Evolutionary conservation across 2,797 vertebrate genomes (phyloP), one percentile per base, ranked within the genome.

Genomic region (Macropodus opercularis): DNA sequence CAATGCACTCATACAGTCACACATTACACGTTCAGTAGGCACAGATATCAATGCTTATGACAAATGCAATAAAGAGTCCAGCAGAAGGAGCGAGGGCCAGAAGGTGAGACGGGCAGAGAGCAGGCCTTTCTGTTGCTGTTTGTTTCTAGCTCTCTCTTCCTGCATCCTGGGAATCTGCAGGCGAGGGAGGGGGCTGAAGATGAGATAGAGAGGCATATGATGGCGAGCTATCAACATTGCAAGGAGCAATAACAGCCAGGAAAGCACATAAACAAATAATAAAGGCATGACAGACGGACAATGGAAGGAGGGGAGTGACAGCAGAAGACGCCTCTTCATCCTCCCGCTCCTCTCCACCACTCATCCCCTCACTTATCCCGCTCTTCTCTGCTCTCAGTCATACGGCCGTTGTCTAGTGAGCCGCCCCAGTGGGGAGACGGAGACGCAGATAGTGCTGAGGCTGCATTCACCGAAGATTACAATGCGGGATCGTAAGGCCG

Each of bases 391-490:
- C 69, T 72, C 57, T 67, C 52, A 72, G 73, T 62, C 69, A 59
- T 70, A 46, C 8, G 34, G 3, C 34, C 69, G 51, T 85, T 75
- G 77, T 79, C 84, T 84, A 50, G 79, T 48, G 55, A 75, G 73
- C 40, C 39, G 72, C 75, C 77, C 67, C 49, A 21, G 53, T 57
- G 35, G 77, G 77, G 70, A 65, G 80, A 70, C 62, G 48, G 50
- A 83, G 65, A 79, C 85, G 64, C 76, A 59, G 72, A 88, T 71
- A 87, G 78, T 91, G 87, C 90, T 91, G 91, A 92, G 79, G 81
- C 85, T 75, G 87, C 90, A 85, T 85, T 83, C 77, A 70, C 66
- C 60, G 69, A 52, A 83, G 83, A 90, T 90, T 86, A 86, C 77
- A 75, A 68, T 64, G 68, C 65, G 75, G 80, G 69, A 79, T 86